These are phyloP conservation scores for Drepanosiphum platanoidis DNA, from an alignment of 2,888 invertebrate genomes.

Conservation along the genomic window DNA sequence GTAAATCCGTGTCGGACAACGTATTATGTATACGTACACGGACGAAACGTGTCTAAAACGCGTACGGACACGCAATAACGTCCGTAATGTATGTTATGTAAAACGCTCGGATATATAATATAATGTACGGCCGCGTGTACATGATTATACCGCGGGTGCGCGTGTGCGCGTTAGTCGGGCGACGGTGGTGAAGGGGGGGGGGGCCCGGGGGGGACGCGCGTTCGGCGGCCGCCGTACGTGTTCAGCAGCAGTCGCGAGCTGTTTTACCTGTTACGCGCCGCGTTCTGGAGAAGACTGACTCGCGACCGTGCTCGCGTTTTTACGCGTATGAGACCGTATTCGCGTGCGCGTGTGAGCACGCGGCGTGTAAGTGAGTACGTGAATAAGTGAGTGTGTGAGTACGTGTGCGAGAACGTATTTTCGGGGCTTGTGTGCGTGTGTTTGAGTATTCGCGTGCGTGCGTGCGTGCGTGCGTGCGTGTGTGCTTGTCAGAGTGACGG, in stretches of 20 bases:
- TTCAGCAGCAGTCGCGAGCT: background rate
- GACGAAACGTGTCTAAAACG: too few relatives aligned
- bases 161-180: background rate
- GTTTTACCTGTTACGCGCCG: constrained; percentile 55
- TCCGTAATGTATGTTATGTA: too few relatives aligned
- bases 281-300: constrained; percentile 13
- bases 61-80: too few relatives aligned
- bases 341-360: background rate
- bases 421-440: background rate
- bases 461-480: background rate
- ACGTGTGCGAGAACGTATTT: background rate
- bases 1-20: too few relatives aligned
- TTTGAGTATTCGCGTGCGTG: background rate
- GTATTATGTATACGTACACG: too few relatives aligned
- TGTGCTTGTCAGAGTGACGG: background rate
- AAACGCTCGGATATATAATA: too few relatives aligned
- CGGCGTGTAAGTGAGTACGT: background rate
- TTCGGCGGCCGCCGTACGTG: background rate
- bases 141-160: too few relatives aligned
- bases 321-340: background rate
- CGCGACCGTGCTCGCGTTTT: background rate
- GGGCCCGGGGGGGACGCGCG: constrained; percentile 8
- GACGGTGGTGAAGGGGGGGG: background rate
- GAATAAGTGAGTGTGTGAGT: background rate
- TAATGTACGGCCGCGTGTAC: background rate